A percentile compares a stretch with the other conserved stretches of the same genome.
phyloP scores from a whole-genome alignment of 1,140 invertebrate species.

The Dreissena rostriformis region DNA sequence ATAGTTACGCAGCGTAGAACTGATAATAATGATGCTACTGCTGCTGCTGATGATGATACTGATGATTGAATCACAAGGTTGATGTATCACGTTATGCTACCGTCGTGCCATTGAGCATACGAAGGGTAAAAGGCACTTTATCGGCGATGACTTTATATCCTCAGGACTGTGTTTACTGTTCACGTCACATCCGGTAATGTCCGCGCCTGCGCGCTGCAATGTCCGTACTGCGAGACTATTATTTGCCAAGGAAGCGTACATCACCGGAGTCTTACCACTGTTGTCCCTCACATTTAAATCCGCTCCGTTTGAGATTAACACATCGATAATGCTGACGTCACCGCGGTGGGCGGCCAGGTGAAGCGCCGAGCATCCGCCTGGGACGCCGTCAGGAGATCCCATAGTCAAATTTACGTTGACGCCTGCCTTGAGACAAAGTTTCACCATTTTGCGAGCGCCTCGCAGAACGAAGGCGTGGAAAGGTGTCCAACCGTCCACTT shows the following conservation, averaged over 20 bases:
- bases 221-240: constrained; percentile 71
- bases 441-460: constrained; percentile 72
- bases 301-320: constrained; percentile 68
- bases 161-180: constrained; percentile 1
- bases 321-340: constrained; percentile 73
- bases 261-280: constrained; percentile 63
- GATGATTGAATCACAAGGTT: too few relatives aligned
- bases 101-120: constrained; percentile 40
- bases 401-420: constrained; percentile 71
- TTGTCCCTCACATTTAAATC: constrained; percentile 62
- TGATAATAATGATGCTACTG: too few relatives aligned
- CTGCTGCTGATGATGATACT: too few relatives aligned
- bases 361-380: constrained; percentile 69
- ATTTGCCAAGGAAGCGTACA: constrained; percentile 66
- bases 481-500: constrained; percentile 74
- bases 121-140: constrained; percentile 52
- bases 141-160: constrained; percentile 41
- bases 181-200: constrained; percentile 55
- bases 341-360: constrained; percentile 77
- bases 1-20: too few relatives aligned
- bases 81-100: constrained; percentile 10
- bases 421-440: constrained; percentile 68
- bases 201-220: constrained; percentile 72
- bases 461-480: constrained; percentile 76
- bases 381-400: constrained; percentile 72